Base-by-base conservation (phyloP, 2,113 vertebrate genomes). In the Cyanoliseus patagonus region DNA sequence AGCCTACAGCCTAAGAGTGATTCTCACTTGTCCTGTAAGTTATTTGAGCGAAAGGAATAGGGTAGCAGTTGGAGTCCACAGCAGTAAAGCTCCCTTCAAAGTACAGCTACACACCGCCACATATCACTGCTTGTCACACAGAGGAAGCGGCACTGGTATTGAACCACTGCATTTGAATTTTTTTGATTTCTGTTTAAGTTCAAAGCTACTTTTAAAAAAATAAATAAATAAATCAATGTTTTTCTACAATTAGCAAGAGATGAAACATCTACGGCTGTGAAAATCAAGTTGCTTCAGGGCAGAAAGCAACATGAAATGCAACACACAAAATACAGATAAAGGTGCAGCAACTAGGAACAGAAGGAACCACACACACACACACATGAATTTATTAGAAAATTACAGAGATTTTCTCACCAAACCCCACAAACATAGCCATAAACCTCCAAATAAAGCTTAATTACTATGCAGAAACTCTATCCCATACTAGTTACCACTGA, bases 91-190 rank as follows among this genome's bases (percentile, higher is more conserved):
- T 57, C 67, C 27, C 42, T 37, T 7, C 47, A 17, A 55, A 80
- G 25, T 2, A 4, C 42, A 78, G 18, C 27, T 20, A 62, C n/a
- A 25, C 0, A 0, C 9, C 13, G 30, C 20, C 57, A 22, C 46
- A 31, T 68, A 31, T 6, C 27, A 57, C 47, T n/a, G 35, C 37
- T 78, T 25, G 55, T 27, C 20, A 69, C 24, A 17, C 46, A 53
- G 10, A 22, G 23, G 5, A 17, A 28, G 42, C 2, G 2, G 19
- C 23, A 35, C 0, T 70, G 35, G 23, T 35, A 61, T 2, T 47
- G 13, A 28, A 62, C 37, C 14, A 49, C 31, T 31, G 16, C 20
- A 33, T 27, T 17, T 37, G 13, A 51, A 30, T 68, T 81, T 66
- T 53, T 49, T 41, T 47, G 3, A 30, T 75, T 15, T 44, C n/a